Evolutionary conservation across 2,888 invertebrate species (phyloP).

Genomic region (Sussaba pulchella): DNA sequence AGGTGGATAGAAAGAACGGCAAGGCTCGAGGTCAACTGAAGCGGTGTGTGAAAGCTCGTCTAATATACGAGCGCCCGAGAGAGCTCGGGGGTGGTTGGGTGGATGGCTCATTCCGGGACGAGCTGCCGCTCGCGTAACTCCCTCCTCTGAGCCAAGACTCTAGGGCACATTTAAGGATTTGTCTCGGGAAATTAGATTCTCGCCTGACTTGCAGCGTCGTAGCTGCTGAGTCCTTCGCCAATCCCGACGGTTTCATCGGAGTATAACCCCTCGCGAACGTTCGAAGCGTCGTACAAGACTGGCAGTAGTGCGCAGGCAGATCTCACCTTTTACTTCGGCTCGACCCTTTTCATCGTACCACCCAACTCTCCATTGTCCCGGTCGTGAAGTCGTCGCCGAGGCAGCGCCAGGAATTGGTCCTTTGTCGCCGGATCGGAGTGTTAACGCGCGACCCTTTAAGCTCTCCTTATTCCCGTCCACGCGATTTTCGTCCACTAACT

Average conservation of each 20-base stretch:
- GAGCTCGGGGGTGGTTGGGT: constrained; percentile 45
- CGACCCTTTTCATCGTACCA: constrained; percentile 68
- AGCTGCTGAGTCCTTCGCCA: constrained; percentile 68
- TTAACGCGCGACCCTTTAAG: constrained; percentile 79
- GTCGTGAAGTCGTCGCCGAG: constrained; percentile 59
- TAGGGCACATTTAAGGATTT: constrained; percentile 82
- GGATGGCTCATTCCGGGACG: constrained; percentile 63
- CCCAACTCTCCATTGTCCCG: constrained; percentile 65
- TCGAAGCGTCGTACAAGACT: constrained; percentile 24
- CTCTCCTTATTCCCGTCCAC: constrained; percentile 64
- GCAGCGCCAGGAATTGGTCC: constrained; percentile 77
- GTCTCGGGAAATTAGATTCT: constrained; percentile 83
- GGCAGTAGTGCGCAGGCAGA: constrained; percentile 60
- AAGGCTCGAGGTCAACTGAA: constrained; percentile 50
- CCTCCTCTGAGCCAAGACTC: constrained; percentile 71
- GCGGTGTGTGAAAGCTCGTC: constrained; percentile 48
- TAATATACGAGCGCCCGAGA: constrained; percentile 52
- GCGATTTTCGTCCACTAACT: constrained; percentile 49
- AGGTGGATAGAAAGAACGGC: constrained; percentile 52
- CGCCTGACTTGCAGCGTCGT: constrained; percentile 78
- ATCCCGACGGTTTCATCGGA: constrained; percentile 46
- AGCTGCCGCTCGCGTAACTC: constrained; percentile 61
- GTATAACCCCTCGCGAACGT: constrained; percentile 35
- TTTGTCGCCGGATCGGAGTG: constrained; percentile 78
- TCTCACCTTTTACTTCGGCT: constrained; percentile 68